Evolutionary conservation across 2,113 vertebrate species (phyloP).

Genomic region (Melospiza georgiana): DNA sequence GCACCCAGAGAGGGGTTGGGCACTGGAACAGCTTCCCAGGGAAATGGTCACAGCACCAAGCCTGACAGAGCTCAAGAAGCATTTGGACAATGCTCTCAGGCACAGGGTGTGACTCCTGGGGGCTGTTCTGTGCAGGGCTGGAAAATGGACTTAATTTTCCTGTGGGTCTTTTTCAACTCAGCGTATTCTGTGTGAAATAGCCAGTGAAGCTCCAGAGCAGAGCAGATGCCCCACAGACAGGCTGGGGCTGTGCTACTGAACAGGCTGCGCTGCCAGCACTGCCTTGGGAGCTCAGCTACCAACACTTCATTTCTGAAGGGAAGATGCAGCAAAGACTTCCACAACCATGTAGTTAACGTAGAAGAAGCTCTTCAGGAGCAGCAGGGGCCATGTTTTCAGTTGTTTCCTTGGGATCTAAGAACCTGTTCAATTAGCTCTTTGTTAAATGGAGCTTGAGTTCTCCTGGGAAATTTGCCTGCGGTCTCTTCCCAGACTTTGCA

Average conservation of each 20-base stretch:
- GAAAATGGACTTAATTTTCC: neutral
- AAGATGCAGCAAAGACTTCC: neutral
- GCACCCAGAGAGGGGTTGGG: accelerated
- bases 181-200: neutral
- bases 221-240: neutral
- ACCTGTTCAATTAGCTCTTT: neutral
- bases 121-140: neutral
- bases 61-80: neutral
- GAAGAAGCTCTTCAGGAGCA: neutral
- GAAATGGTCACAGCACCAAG: neutral
- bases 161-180: neutral
- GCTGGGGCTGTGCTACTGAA: neutral
- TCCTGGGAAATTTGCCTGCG: neutral
- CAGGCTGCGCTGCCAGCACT: neutral
- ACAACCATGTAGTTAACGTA: neutral
- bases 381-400: neutral
- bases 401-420: neutral
- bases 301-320: neutral
- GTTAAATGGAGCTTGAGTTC: neutral
- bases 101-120: neutral
- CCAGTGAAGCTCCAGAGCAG: neutral
- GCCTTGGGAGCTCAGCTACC: neutral
- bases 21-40: neutral
- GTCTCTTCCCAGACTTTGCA: conserved; percentile 8
- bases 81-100: neutral